Conservation (phyloP, 1,140 invertebrate species). For the Eueides isabella region DNA sequence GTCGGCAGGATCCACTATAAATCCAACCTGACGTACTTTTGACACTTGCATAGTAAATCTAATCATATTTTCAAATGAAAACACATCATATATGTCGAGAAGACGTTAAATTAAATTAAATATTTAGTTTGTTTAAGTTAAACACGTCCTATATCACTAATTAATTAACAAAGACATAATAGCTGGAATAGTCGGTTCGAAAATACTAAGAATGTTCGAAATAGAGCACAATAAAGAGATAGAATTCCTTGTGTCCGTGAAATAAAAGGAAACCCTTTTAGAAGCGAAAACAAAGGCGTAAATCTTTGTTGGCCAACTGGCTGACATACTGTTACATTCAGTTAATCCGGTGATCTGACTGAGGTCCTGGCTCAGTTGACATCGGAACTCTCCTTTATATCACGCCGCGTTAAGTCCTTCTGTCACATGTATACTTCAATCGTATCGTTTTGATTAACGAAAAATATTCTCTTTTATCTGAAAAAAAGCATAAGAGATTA, state of each 20-base stretch:
- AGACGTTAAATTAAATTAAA: too few relatives aligned
- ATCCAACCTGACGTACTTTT: conserved; percentile 52
- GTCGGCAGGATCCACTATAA: conserved; percentile 64
- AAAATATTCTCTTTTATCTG: background rate
- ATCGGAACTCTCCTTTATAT: conserved; percentile 30
- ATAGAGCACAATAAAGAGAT: conserved; percentile 17
- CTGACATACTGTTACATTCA: conserved; percentile 73
- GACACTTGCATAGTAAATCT: conserved; percentile 31
- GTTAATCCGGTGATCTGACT: conserved; percentile 75
- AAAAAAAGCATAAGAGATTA: background rate
- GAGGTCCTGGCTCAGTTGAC: conserved; percentile 50
- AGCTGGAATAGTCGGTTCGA: background rate
- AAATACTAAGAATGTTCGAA: conserved; percentile 3
- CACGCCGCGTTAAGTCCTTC: conserved; percentile 27
- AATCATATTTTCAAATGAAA: conserved; percentile 7
- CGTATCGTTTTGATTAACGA: conserved; percentile 2
- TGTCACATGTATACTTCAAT: conserved; percentile 29
- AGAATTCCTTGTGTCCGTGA: conserved; percentile 18
- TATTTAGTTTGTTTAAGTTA: background rate
- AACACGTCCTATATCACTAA: background rate
- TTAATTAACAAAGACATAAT: conserved; percentile 11
- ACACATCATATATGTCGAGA: background rate
- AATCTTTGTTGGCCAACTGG: conserved; percentile 66
- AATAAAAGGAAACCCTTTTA: conserved; percentile 57
- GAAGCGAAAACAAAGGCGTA: conserved; percentile 68